Evolutionary conservation across 2,797 vertebrate species (phyloP), one percentile per base, ranked within the genome.

Genomic region (Zonotrichia albicollis): DNA sequence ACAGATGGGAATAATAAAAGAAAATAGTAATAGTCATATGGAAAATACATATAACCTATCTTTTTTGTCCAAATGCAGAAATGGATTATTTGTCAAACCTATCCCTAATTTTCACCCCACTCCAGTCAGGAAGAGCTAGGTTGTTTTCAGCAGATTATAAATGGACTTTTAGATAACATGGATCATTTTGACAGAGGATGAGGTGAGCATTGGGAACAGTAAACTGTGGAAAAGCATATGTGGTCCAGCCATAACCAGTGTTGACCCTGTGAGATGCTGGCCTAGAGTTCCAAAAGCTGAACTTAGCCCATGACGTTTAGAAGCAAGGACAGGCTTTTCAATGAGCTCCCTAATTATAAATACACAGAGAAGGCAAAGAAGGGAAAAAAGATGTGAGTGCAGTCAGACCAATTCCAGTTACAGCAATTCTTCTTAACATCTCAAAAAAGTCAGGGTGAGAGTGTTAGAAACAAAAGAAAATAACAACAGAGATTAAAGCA

Each of bases 361-460:
- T 42, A 79, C 6, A 51, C 8, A 32, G 15, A 79, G 42, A 84
- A 81, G 20, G 32, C 12, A 79, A 90, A 86, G 27, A 77, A 74
- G 19, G 16, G 11, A 42, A 73, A 60, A 60, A 80, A 84, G 8
- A 36, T 45, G 30, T 16, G 12, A 68, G 10, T 1, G 0, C 16
- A 81, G 12, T 84, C 46, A 75, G 58, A 67, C 3, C 81, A 84
- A 72, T 42, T 74, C 16, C 1, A 6, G 16, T 57, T 68, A n/a
- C 42, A 84, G 30, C 9, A 79, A 66, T 60, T 38, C 25, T 60
- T 22, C 25, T 60, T 22, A 65, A 38, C 7, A 22, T 29, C 30
- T 74, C 32, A 48, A 22, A 20, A 4, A 38, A 10, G 8, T 18
- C 0, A 0, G 36, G 12, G 57, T 18, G 8, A 22, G 5, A 14